These are phyloP conservation scores for Drosophila tristis DNA, from an alignment of 1,140 invertebrate genomes.

Conservation along the genomic window DNA sequence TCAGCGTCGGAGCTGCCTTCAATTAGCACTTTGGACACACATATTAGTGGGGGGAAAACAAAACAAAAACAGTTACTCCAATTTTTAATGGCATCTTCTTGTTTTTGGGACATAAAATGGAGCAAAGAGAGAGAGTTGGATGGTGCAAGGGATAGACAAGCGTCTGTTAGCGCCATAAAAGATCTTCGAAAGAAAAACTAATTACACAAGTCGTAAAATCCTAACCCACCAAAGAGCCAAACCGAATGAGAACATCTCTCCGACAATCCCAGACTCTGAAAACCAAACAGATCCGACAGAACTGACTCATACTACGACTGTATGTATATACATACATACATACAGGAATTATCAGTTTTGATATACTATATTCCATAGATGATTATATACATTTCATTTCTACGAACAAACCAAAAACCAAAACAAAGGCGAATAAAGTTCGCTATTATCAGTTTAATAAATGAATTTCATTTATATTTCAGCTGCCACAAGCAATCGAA, in stretches of 20 bases:
- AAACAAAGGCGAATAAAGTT: not conserved
- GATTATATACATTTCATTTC: constrained; percentile 16
- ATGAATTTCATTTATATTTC: not conserved
- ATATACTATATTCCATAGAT: not conserved
- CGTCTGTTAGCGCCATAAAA: constrained; percentile 55
- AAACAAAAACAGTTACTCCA: constrained; percentile 73
- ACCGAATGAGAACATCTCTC: constrained; percentile 26
- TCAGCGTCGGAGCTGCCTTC: constrained; percentile 54
- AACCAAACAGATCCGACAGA: not conserved
- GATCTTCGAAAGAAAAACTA: constrained; percentile 68
- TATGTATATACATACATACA: too few species aligned
- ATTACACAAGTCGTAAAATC: constrained; percentile 71
- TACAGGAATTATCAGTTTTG: not conserved
- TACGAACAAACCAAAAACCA: not conserved
- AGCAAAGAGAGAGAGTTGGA: constrained; percentile 44
- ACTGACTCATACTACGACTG: constrained; percentile 29
- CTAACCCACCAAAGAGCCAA: constrained; percentile 61
- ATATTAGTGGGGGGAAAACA: constrained; percentile 62
- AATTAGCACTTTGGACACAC: constrained; percentile 81
- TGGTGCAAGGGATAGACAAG: not conserved
- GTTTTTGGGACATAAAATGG: constrained; percentile 32
- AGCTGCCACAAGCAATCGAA: constrained; percentile 2
- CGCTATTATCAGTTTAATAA: not conserved
- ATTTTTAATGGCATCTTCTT: constrained; percentile 57
- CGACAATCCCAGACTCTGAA: constrained; percentile 7